Conservation (phyloP, 2,797 vertebrate genomes). For the Spheniscus humboldti region DNA sequence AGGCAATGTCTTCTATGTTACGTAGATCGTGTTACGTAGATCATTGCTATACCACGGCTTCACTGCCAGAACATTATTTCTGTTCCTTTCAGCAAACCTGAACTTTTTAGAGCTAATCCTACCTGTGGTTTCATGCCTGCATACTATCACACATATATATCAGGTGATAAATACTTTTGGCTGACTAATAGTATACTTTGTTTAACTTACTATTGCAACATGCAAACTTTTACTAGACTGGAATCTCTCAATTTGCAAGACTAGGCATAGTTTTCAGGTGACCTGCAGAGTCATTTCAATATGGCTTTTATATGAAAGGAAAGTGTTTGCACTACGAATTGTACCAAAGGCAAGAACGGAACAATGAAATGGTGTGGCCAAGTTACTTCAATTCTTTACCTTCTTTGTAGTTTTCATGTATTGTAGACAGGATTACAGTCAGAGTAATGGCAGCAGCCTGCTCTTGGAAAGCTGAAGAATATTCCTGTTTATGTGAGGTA, state of each 20-base stretch:
- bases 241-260: background rate
- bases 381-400: background rate
- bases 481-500: background rate
- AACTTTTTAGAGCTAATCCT: background rate
- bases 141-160: background rate
- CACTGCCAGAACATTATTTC: background rate
- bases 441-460: background rate
- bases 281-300: background rate
- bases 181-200: background rate
- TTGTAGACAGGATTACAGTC: background rate
- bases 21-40: accelerated
- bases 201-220: background rate
- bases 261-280: background rate
- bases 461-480: background rate
- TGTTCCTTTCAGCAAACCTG: background rate
- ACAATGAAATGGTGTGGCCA: background rate
- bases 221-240: background rate
- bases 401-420: background rate
- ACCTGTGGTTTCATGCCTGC: background rate
- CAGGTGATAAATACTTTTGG: background rate
- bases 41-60: background rate
- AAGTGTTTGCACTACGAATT: background rate
- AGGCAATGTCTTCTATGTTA: background rate
- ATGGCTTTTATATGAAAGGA: background rate
- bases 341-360: background rate